Evolutionary conservation across 2,888 invertebrate genomes (phyloP).

Genomic region (Sicus ferrugineus): DNA sequence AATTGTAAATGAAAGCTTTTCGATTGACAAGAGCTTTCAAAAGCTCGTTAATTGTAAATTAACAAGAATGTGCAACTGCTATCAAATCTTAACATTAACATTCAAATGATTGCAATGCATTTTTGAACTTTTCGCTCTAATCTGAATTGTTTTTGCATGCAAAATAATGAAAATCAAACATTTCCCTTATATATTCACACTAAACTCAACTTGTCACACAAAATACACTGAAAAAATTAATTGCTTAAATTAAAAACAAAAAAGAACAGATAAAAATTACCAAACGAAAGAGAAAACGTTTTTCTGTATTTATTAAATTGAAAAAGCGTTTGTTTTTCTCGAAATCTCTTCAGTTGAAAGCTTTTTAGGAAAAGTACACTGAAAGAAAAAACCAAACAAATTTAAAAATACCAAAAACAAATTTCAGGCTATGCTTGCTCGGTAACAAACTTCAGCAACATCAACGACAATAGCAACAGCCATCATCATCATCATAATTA

Average conservation of each 20-base stretch:
- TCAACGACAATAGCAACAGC: constrained; percentile 36
- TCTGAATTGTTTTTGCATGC: constrained; percentile 20
- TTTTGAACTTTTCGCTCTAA: constrained; percentile 15
- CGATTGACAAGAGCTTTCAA: neutral
- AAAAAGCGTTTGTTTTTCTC: neutral
- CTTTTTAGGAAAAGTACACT: neutral
- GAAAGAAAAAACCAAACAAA: constrained; percentile 37
- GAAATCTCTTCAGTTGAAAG: neutral
- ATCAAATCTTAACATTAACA: neutral
- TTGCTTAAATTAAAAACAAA: neutral
- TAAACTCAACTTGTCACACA: constrained; percentile 26
- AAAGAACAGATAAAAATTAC: constrained; percentile 21
- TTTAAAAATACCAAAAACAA: constrained; percentile 58
- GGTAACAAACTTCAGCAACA: constrained; percentile 41
- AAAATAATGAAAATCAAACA: constrained; percentile 19
- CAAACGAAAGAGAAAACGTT: constrained; percentile 3
- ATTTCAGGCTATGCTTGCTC: constrained; percentile 55
- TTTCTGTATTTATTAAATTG: constrained; percentile 2
- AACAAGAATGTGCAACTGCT: constrained; percentile 1
- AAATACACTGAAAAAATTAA: constrained; percentile 20
- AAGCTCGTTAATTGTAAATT: neutral
- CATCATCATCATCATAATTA: constrained; percentile 27
- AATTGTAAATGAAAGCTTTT: neutral
- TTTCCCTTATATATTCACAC: constrained; percentile 12
- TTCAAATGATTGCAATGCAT: constrained; percentile 11